Evolutionary conservation across 1,140 invertebrate genomes (phyloP).

Genomic region (Rhyacophila brunnea): DNA sequence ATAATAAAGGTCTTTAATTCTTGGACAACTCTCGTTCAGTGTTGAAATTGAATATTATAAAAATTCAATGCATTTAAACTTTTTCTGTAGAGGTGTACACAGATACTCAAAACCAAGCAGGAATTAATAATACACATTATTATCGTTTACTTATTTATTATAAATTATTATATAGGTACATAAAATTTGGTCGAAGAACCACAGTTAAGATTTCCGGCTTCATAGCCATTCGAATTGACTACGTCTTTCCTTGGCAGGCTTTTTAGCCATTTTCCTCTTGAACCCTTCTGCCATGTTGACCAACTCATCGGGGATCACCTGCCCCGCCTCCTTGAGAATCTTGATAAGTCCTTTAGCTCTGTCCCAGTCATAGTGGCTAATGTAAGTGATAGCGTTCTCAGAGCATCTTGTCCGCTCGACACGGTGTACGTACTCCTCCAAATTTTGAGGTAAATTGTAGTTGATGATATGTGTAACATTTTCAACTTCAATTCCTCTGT

Average conservation of each 20-base stretch:
- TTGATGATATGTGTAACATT: constrained; percentile 85
- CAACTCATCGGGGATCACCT: constrained; percentile 73
- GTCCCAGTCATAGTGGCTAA: constrained; percentile 78
- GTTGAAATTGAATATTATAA: no score
- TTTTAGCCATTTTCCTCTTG: constrained; percentile 61
- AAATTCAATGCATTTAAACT: no score
- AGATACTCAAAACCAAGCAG: no score
- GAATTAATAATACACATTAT: no score
- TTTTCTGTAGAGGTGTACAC: no score
- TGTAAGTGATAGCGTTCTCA: constrained; percentile 76
- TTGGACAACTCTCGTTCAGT: no score
- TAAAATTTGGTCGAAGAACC: no score
- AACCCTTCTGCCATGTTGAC: constrained; percentile 69
- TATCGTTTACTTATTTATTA: no score
- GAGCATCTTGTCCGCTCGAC: constrained; percentile 84
- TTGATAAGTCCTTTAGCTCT: constrained; percentile 78
- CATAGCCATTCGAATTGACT: constrained; percentile 37
- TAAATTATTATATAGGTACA: no score
- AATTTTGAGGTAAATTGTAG: constrained; percentile 86
- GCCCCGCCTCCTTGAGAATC: constrained; percentile 75
- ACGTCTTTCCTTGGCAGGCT: constrained; percentile 48
- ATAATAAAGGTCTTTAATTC: no score
- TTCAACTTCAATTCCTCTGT: constrained; percentile 87
- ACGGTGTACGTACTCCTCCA: constrained; percentile 88
- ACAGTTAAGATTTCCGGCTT: not conserved